Evolutionary conservation across 1,140 invertebrate genomes (phyloP).

Genomic region (Drosophila pallidifrons): DNA sequence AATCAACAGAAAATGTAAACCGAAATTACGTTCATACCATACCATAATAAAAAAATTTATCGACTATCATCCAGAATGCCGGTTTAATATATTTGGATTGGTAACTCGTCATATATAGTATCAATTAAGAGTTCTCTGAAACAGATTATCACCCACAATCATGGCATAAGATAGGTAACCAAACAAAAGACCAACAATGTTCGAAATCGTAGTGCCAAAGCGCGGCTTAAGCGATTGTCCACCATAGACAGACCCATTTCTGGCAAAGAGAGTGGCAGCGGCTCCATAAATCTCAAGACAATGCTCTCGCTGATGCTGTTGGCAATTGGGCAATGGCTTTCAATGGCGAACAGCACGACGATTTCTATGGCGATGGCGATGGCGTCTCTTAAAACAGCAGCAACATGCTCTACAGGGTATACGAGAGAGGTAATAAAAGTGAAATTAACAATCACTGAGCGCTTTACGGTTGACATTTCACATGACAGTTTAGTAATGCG

Average conservation of each 20-base stretch:
- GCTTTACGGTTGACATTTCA: slow-evolving; percentile 84
- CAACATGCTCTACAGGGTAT: neutral
- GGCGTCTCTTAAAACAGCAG: slow-evolving; percentile 32
- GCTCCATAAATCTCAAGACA: slow-evolving; percentile 37
- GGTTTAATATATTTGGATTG: too few species aligned
- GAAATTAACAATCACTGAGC: slow-evolving; percentile 84
- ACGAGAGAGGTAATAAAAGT: slow-evolving; percentile 69
- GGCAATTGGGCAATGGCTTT: slow-evolving; percentile 46
- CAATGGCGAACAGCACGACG: slow-evolving; percentile 53
- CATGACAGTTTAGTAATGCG: slow-evolving; percentile 85
- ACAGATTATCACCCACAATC: slow-evolving; percentile 25
- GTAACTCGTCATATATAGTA: neutral
- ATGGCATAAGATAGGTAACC: neutral
- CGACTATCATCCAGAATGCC: too few species aligned
- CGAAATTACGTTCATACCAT: too few species aligned
- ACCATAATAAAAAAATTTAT: too few species aligned
- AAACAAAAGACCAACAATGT: slow-evolving; percentile 10
- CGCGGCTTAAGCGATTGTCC: slow-evolving; percentile 30
- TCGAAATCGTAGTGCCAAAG: neutral
- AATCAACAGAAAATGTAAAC: too few species aligned
- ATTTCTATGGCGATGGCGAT: slow-evolving; percentile 4
- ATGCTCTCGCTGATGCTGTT: slow-evolving; percentile 40
- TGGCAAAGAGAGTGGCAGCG: slow-evolving; percentile 33
- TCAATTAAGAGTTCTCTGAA: neutral
- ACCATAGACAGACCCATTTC: slow-evolving; percentile 54